Evolutionary conservation across 2,797 vertebrate species (phyloP), one percentile per base, ranked within the genome.

Genomic region (Acipenser ruthenus): DNA sequence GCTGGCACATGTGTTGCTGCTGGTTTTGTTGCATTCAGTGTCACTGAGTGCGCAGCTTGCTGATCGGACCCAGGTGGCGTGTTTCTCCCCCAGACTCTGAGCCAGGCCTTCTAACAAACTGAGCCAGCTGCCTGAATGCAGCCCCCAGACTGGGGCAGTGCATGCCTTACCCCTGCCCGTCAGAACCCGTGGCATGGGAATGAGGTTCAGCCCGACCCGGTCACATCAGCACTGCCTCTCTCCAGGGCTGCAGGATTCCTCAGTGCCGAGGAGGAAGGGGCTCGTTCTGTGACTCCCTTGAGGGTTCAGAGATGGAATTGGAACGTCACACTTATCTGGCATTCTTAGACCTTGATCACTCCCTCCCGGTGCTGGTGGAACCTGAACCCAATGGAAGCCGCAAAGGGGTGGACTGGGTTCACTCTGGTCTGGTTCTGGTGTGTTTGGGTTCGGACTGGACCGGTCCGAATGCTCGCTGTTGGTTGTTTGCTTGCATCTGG

Each of bases 41-140:
- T 12, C 49, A 50, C 18, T 10, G 50, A 47, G n/a, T 18, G 23
- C 67, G 65, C 50, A 60, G 10, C 63, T 74, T 72, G 67, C 60
- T 78, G 73, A 8, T 69, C 65, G 10, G 3, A n/a, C 50, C 11
- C 71, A 13, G 12, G 2, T 18, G 11, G 8, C 12, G 8, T 11
- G 3, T 60, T 7, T 8, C 49, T 71, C 47, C 68, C 59, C 79
- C 82, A 6, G 7, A 8, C 6, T 12, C n/a, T 60, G 47, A 23
- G 15, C 13, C 63, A n/a, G 8, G 23, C 71, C 12, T 79, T 80
- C 82, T 71, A 79, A 82, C 79, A 78, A 79, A 78, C 68, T 69
- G 60, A 67, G 49, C 11, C 51, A 37, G 10, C n/a, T 65, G 6
- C 62, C 66, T 70, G 62, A 65, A 50, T 52, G 64, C 59, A 72